These are phyloP conservation scores for Desmodus rotundus DNA, from an alignment of 2,113 vertebrate genomes.

Conservation along the genomic window DNA sequence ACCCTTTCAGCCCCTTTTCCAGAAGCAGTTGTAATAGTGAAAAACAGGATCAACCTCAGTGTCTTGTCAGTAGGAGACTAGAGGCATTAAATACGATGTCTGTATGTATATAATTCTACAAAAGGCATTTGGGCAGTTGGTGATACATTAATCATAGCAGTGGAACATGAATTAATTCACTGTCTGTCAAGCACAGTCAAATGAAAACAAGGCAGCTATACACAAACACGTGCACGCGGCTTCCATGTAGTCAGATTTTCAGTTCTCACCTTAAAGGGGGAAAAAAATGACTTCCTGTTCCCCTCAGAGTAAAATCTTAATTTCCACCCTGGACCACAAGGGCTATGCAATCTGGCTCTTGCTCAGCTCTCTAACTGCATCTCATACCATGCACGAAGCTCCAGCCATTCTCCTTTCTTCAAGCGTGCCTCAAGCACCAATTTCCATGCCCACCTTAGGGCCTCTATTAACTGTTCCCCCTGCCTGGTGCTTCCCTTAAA, in stretches of 20 bases:
- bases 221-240: background rate
- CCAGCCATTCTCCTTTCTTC: background rate
- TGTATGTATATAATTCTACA: background rate
- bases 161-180: background rate
- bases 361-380: rapidly evolving
- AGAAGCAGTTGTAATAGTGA: background rate
- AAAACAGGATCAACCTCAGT: background rate
- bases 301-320: background rate
- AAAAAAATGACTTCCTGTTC: background rate
- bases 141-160: background rate
- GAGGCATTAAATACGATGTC: background rate
- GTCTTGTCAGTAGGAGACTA: background rate
- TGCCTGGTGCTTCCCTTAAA: background rate
- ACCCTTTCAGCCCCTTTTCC: background rate
- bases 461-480: background rate
- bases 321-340: background rate
- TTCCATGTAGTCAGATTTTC: background rate
- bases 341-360: background rate
- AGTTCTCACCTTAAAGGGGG: background rate
- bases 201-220: background rate
- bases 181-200: background rate
- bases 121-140: background rate
- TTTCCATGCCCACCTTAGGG: background rate
- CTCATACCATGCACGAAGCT: background rate
- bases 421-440: background rate